A percentile compares a stretch with the other conserved stretches of the same genome.
phyloP scores from a whole-genome alignment of 2,113 vertebrate genomes.

The Callorhinus ursinus region DNA sequence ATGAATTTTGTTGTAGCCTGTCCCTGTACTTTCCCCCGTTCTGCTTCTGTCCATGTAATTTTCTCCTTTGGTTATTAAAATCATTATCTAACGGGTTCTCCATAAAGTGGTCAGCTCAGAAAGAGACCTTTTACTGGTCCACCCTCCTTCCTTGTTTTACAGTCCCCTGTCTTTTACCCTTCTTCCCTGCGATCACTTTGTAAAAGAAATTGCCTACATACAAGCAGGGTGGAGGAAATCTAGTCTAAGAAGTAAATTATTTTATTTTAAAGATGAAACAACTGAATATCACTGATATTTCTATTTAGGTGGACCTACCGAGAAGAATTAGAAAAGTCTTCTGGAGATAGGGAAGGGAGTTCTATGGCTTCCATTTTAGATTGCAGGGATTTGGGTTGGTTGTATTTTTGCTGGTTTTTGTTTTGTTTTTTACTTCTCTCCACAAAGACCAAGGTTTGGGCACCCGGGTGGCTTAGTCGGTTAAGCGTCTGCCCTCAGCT shows the following conservation, averaged over 20 bases:
- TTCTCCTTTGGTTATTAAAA: conserved; percentile 10
- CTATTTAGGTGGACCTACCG: background rate
- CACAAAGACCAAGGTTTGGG: background rate
- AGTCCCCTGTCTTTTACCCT: background rate
- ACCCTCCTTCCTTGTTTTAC: background rate
- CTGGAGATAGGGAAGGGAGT: background rate
- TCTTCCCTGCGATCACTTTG: background rate
- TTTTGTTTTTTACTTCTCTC: background rate
- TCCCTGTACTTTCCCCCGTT: background rate
- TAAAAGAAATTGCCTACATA: background rate
- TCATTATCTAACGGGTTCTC: background rate
- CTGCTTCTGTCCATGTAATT: background rate
- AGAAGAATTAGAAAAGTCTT: background rate
- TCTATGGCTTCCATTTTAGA: background rate
- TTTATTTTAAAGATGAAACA: background rate
- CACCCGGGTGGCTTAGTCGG: no score
- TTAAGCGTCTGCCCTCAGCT: no score
- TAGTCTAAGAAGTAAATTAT: background rate
- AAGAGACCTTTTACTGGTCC: background rate
- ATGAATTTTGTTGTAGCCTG: background rate
- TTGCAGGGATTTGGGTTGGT: background rate
- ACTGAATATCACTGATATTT: background rate
- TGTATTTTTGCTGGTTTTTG: background rate
- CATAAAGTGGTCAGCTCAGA: background rate
- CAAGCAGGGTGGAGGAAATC: background rate